Base-by-base conservation (phyloP, 2,797 vertebrate genomes). In the Macropodus opercularis region DNA sequence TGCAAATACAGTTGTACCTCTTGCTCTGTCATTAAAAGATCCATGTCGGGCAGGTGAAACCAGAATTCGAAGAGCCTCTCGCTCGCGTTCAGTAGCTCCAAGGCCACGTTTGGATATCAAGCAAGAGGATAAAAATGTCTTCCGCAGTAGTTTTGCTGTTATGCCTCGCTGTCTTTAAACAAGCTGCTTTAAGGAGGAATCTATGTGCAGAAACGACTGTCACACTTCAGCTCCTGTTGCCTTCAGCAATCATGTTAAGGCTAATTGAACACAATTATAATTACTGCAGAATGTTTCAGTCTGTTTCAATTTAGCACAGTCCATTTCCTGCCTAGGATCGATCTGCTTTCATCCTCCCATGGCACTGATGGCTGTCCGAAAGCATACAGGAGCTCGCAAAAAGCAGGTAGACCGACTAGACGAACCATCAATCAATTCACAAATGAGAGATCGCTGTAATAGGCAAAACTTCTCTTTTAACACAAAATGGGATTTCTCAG, bases 231-330 rank as follows among this genome's bases (percentile, higher is more conserved):
- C 47, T 63, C 19, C 23, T 39, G 39, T 47, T 24, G 59, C 44
- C 41, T 57, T 57, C 51, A 52, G 75, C 68, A 69, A 73, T 81
- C 66, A 66, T 63, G 69, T 59, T 66, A 50, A 68, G 75, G 67
- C 12, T 82, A 83, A 83, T 78, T 83, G 38, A 86, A 75, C 77
- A 71, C 60, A 32, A 14, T 63, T 58, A 63, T 78, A 75, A 81
- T 77, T 81, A 65, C 47, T 62, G 57, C 14, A 56, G 27, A 67
- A 48, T 35, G 61, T 57, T 59, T 71, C 66, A 53, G 55, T 63
- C 75, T 26, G 38, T 77, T 84, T 79, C 36, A 62, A 59, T 82
- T 80, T 67, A 53, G 23, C 57, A 70, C 62, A 78, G 67, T 55
- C 61, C 60, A 80, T 77, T 86, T 81, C 27, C 52, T 32, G 21